Evolutionary conservation across 2,113 vertebrate genomes (phyloP).

Genomic region (Coturnix japonica): DNA sequence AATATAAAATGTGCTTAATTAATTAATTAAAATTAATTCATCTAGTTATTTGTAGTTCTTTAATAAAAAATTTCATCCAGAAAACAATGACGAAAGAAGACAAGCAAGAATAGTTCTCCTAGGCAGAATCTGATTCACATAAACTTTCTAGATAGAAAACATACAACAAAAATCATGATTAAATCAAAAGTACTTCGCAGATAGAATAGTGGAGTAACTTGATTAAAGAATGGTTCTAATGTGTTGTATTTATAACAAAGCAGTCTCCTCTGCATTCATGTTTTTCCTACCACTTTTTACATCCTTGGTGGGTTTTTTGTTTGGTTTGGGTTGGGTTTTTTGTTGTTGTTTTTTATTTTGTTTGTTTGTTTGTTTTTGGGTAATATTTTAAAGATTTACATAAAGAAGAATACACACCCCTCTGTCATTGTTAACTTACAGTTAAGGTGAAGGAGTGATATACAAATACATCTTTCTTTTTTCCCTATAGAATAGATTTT

Average conservation of each 20-base stretch:
- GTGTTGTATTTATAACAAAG: background rate
- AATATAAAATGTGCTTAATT: background rate
- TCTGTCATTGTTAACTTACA: background rate
- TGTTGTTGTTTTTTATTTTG: background rate
- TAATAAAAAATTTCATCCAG: background rate
- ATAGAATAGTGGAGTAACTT: background rate
- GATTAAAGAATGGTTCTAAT: background rate
- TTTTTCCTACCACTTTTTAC: background rate
- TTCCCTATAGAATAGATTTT: background rate
- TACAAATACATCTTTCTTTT: background rate
- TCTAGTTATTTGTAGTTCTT: background rate
- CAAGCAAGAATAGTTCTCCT: background rate
- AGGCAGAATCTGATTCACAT: background rate
- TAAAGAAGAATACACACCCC: background rate
- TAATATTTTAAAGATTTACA: background rate
- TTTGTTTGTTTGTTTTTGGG: background rate
- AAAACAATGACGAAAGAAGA: background rate
- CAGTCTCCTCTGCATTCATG: background rate
- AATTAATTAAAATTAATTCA: no score
- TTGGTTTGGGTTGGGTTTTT: background rate
- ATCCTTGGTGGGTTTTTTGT: background rate
- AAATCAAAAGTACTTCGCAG: background rate
- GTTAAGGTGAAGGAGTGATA: background rate
- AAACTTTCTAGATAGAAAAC: background rate
- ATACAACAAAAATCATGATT: background rate